Evolutionary conservation across 2,888 invertebrate genomes (phyloP).

Genomic region (Dascillus cervinus): DNA sequence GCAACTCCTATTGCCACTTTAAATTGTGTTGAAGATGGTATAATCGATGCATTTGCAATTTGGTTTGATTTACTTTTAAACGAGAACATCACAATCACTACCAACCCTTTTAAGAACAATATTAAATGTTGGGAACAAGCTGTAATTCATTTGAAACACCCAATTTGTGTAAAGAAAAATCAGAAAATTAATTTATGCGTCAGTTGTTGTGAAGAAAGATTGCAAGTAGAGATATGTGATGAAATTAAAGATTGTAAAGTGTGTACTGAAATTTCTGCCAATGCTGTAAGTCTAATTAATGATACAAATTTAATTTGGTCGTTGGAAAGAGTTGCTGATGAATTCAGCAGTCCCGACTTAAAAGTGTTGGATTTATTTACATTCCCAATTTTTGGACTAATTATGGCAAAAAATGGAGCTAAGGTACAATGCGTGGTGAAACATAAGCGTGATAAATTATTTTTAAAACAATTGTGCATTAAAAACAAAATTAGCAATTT

Average conservation of each 20-base stretch:
- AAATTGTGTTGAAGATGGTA: slow-evolving; percentile 43
- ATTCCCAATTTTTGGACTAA: slow-evolving; percentile 56
- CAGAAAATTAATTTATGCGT: slow-evolving; percentile 37
- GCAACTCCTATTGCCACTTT: slow-evolving; percentile 29
- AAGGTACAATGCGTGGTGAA: slow-evolving; percentile 35
- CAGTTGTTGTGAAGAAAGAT: slow-evolving; percentile 40
- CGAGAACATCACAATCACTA: slow-evolving; percentile 52
- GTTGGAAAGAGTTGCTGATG: slow-evolving; percentile 34
- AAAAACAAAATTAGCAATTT: too few relatives aligned
- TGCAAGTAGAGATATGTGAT: slow-evolving; percentile 13
- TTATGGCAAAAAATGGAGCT: slow-evolving; percentile 46
- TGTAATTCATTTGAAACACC: slow-evolving; percentile 53
- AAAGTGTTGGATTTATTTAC: slow-evolving; percentile 52
- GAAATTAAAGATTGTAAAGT: slow-evolving; percentile 13
- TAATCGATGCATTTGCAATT: slow-evolving; percentile 57
- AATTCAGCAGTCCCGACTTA: slow-evolving; percentile 35
- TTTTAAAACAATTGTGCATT: too few relatives aligned
- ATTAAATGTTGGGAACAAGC: slow-evolving; percentile 73
- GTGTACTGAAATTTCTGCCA: slow-evolving; percentile 28
- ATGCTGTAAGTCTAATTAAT: slow-evolving; percentile 32
- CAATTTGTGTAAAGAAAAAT: slow-evolving; percentile 32
- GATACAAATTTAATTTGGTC: slow-evolving; percentile 33
- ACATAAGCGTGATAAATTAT: too few relatives aligned
- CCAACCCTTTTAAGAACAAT: slow-evolving; percentile 47
- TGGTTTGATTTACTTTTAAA: slow-evolving; percentile 69